These are phyloP conservation scores for Ptilorrhoa leucosticta DNA, from an alignment of 2,113 vertebrate genomes.

Conservation along the genomic window DNA sequence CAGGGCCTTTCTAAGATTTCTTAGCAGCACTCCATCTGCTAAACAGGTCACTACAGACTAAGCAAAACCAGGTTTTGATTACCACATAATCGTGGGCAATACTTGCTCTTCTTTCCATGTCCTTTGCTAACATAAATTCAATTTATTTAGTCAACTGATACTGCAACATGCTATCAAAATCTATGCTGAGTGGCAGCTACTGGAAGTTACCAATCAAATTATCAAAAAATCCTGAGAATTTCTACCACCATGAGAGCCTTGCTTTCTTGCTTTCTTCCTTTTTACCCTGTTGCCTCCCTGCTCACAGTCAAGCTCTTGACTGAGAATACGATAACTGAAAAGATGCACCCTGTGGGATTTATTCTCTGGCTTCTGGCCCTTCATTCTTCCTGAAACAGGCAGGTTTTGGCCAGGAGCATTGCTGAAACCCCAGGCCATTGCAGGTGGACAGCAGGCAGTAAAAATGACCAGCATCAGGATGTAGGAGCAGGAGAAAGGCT, in stretches of 20 bases:
- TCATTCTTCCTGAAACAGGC: background rate
- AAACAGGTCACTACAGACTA: background rate
- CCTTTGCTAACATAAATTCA: background rate
- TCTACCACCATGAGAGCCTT: background rate
- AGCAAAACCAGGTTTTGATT: background rate
- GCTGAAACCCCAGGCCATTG: background rate
- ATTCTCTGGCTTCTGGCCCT: background rate
- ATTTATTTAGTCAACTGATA: background rate
- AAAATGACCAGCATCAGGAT: background rate
- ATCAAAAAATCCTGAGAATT: background rate
- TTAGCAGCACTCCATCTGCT: background rate
- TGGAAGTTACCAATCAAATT: background rate
- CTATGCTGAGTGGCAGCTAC: background rate
- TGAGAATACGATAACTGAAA: rapidly evolving
- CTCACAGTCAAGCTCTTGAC: background rate
- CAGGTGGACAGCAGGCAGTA: background rate
- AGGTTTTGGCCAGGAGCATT: background rate
- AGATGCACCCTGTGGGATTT: background rate
- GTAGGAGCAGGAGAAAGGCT: background rate
- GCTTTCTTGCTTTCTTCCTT: background rate
- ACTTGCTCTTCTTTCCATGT: background rate
- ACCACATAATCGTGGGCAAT: background rate
- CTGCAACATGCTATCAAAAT: background rate
- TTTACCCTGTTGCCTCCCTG: background rate
- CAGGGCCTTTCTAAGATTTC: background rate